Conservation (phyloP, 2,888 invertebrate species). For the Hydrotaea cyrtoneurina region DNA sequence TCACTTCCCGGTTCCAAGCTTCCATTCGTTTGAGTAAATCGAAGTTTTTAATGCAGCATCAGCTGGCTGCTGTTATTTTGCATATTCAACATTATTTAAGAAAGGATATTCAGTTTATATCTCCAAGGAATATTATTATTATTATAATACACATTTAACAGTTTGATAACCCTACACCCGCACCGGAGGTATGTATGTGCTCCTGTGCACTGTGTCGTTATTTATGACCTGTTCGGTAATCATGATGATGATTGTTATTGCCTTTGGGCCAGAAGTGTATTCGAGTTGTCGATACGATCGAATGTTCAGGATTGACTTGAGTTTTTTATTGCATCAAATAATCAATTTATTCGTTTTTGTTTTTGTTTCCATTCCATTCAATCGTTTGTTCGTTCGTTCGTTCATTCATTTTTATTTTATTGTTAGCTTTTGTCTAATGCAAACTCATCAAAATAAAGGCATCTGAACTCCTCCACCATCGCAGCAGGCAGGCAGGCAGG, state of each 20-base stretch:
- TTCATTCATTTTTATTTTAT: constrained; percentile 32
- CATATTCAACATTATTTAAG: constrained; percentile 61
- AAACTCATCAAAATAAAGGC: constrained; percentile 44
- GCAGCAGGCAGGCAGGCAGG: neutral
- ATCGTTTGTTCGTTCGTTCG: constrained; percentile 8
- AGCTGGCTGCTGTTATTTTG: constrained; percentile 59
- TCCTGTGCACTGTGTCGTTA: constrained; percentile 10
- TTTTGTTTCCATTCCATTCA: constrained; percentile 43
- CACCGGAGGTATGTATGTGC: neutral
- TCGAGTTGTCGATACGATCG: constrained; percentile 43
- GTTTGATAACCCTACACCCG: constrained; percentile 37
- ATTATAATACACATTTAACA: constrained; percentile 44
- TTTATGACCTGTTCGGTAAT: constrained; percentile 13
- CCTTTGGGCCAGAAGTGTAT: constrained; percentile 33
- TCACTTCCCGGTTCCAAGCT: neutral
- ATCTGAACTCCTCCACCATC: constrained; percentile 4
- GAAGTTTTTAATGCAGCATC: constrained; percentile 58
- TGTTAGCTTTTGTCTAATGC: constrained; percentile 57
- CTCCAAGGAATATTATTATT: constrained; percentile 56
- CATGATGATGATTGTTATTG: constrained; percentile 2
- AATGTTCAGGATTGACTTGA: constrained; percentile 13
- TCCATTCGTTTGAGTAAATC: constrained; percentile 13
- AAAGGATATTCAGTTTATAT: constrained; percentile 54
- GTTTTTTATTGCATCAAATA: constrained; percentile 55
- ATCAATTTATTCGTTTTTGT: constrained; percentile 53